These are phyloP conservation scores for Pelodytes ibericus DNA, from an alignment of 2,797 vertebrate species.

Conservation along the genomic window DNA sequence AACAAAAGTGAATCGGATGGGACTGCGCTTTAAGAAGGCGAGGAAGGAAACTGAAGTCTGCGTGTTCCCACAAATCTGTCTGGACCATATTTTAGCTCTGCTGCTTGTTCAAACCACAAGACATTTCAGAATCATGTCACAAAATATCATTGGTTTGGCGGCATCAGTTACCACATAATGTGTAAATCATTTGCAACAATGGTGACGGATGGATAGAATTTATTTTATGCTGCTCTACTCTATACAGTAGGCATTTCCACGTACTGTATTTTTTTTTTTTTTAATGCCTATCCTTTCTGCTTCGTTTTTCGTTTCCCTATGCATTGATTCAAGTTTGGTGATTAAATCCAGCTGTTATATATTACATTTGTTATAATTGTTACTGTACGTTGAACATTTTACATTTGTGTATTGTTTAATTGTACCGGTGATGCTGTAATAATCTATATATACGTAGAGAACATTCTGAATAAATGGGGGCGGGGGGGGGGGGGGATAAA, in stretches of 20 bases:
- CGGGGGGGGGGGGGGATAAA: too few species aligned
- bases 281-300: not conserved
- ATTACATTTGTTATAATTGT: not conserved
- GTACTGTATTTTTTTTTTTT: not conserved
- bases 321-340: not conserved
- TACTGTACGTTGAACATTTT: not conserved
- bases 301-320: not conserved
- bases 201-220: not conserved
- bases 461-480: too few species aligned
- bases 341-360: not conserved
- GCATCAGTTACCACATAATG: not conserved
- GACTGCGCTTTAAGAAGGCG: slow-evolving; percentile 39
- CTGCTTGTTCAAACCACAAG: not conserved
- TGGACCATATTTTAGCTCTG: not conserved
- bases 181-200: not conserved
- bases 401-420: not conserved
- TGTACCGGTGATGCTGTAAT: too few species aligned
- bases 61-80: not conserved
- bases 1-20: slow-evolving; percentile 52
- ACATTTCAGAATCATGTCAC: not conserved
- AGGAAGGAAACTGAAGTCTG: not conserved
- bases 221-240: not conserved
- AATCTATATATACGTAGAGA: too few species aligned
- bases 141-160: not conserved
- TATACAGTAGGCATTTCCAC: not conserved